Base-by-base conservation (phyloP, 2,113 vertebrate species). In the Uropsilus gracilis region DNA sequence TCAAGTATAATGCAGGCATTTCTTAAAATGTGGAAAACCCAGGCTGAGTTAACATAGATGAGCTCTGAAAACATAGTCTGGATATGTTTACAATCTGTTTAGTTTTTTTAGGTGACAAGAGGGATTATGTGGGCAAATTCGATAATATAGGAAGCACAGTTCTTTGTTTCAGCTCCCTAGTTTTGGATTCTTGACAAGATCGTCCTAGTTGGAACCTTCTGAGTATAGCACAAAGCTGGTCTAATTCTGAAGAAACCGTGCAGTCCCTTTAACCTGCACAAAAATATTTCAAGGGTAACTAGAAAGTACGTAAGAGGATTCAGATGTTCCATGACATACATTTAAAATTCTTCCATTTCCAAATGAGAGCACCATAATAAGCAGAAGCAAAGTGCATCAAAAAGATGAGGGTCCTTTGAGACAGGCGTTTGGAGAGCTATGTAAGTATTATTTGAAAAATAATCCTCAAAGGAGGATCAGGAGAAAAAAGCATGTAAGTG, bases 151-250 rank as follows among this genome's bases (percentile, higher is more conserved):
- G 87, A 86, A 69, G 71, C 39, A 37, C 2, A 86, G 72, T 92
- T 94, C 95, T 98, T 98, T 98, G 95, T 98, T 98, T 98, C 97
- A 96, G 81, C 86, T 96, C 94, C 86, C 90, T 78, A 94, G 95
- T 94, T 94, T 96, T 96, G 97, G 94, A 96, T 98, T 98, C 96
- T 94, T 96, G 89, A 97, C 86, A 42, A 96, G 94, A 96, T 83
- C 94, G 88, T 89, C 44, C 76, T 44, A 96, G 88, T 12, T 83
- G 90, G 97, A 96, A 57, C 44, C 48, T 95, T 89, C 95, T 94
- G 96, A 97, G 95, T 97, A 72, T 66, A 93, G 84, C 80, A 96
- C 88, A 97, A 97, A 96, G 97, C 78, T 95, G 90, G 83, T 9
- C 89, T 90, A 78, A 91, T 95, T 95, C 87, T 94, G 86, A 97